phyloP scores from a whole-genome alignment of 2,797 vertebrate genomes.

The Anguilla obscura region DNA sequence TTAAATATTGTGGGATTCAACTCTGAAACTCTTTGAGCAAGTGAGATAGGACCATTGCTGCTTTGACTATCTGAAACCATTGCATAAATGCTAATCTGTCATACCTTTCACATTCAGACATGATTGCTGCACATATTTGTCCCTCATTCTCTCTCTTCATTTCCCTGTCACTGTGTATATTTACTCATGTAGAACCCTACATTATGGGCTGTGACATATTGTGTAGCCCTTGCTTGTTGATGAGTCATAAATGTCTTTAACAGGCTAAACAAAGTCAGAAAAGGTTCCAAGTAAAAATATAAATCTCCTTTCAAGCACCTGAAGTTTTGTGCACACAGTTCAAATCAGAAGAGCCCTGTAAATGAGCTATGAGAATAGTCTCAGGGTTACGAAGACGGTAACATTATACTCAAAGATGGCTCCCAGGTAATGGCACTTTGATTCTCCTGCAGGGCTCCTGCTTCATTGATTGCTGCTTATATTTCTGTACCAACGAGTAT shows the following conservation, averaged over 20 bases:
- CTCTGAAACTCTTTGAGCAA: not conserved
- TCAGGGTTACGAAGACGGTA: not conserved
- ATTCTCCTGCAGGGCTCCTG: not conserved
- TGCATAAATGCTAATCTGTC: not conserved
- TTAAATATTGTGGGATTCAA: not conserved
- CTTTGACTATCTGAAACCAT: not conserved
- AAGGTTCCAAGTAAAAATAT: not conserved
- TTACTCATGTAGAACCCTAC: not conserved
- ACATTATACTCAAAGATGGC: not conserved
- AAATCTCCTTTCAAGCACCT: not conserved
- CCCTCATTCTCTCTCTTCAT: not conserved
- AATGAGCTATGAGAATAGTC: not conserved
- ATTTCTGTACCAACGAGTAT: not conserved
- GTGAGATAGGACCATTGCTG: not conserved
- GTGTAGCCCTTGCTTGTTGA: not conserved
- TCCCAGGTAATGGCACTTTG: not conserved
- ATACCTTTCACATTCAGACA: not conserved
- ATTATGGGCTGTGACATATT: not conserved
- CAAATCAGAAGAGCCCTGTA: not conserved
- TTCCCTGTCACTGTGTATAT: not conserved
- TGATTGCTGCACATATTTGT: not conserved
- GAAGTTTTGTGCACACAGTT: not conserved
- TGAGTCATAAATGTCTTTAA: not conserved
- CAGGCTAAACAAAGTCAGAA: not conserved
- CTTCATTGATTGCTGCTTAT: not conserved